Base-by-base conservation (phyloP, 2,797 vertebrate species). In the Antrozous pallidus region DNA sequence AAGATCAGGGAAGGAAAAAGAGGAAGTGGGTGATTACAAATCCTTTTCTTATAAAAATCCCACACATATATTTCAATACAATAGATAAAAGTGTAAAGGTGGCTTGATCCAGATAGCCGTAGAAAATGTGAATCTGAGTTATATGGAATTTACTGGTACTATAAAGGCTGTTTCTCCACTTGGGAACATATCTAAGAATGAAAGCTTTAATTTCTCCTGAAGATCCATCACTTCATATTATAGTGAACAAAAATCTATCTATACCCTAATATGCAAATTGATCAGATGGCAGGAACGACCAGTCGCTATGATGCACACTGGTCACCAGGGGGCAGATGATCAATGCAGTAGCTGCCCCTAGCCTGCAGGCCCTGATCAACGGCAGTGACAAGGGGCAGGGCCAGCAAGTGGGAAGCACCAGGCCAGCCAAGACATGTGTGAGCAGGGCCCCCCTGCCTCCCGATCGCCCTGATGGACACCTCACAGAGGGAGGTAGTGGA, bases 1-100 rank as follows among this genome's bases (percentile, higher is more conserved):
- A 54, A 54, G 38, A 71, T 45, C 82, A 88, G 75, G 17, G 65
- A 80, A 88, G 79, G 88, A 96, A 95, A 96, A 95, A 96, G 47
- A 40, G 63, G 83, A 94, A 78, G 47, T 77, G 54, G 33, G 33
- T 83, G 69, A 95, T 87, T 96, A 74, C 49, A 95, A 93, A 90
- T 91, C 93, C 38, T 81, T 69, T 58, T 94, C 18, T 90, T 96
- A 73, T 90, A 94, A 63, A 85, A 96, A 65, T 54, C 79, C 94
- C 70, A 93, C 56, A 33, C 16, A 16, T 20, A 11, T 54, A 12
- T 92, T 96, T 94, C 28, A 77, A 1, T 93, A 54, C 79, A n/a
- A 6, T 90, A 61, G 18, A 31, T 65, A 47, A 67, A 82, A 80
- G 56, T 81, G 26, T 70, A 69, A 54, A 88, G 13, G 36, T 13